Evolutionary conservation across 2,113 vertebrate species (phyloP).

Genomic region (Phalacrocorax brasilianus): DNA sequence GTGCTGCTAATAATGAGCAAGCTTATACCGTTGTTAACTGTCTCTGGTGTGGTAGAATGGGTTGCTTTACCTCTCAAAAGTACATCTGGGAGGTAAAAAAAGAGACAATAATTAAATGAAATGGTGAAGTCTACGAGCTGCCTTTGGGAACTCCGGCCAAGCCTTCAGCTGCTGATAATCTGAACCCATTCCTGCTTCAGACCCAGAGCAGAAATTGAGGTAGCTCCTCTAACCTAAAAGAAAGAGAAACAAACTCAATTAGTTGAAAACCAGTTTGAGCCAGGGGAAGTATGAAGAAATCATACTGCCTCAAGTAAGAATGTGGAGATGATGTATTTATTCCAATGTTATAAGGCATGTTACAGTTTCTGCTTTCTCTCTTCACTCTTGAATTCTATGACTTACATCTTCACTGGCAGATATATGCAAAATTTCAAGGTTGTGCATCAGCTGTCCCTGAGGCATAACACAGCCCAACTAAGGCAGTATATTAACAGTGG

Average conservation of each 20-base stretch:
- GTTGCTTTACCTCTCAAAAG: neutral
- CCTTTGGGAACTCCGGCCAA: neutral
- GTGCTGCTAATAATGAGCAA: neutral
- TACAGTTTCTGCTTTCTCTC: neutral
- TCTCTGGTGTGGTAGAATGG: neutral
- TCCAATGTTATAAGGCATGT: neutral
- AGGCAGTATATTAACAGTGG: neutral
- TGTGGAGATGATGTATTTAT: neutral
- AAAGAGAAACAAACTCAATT: neutral
- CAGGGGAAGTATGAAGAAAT: too few relatives aligned
- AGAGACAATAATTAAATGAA: neutral
- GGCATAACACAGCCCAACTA: neutral
- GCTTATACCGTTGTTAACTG: neutral
- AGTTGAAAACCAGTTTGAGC: neutral
- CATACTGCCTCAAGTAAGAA: neutral
- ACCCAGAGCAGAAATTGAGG: neutral
- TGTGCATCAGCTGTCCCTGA: neutral
- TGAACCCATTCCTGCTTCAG: neutral
- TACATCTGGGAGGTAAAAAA: neutral
- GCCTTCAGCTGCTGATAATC: neutral
- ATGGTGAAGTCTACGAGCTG: neutral
- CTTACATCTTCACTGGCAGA: neutral
- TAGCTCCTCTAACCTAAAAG: neutral
- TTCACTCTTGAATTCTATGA: neutral
- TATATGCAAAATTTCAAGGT: neutral